Evolutionary conservation across 2,888 invertebrate genomes (phyloP), one percentile per base, ranked within the genome.

Genomic region (Pterobdella sp.): DNA sequence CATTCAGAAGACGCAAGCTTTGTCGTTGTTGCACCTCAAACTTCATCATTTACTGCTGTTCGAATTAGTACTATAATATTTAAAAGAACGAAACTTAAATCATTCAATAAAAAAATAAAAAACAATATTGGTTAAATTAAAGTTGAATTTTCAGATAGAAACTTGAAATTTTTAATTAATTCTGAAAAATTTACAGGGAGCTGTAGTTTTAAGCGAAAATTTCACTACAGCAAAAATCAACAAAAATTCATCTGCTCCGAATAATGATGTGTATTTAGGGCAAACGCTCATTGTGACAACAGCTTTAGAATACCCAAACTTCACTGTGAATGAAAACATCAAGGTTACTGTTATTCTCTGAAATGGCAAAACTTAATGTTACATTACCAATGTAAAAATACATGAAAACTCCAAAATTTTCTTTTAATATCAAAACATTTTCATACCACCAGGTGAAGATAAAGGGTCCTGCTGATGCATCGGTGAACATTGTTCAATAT

Each of bases 171-270:
- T 29, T n/a, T 4, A 64, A 64, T 4, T 14, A 31, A 4, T 29
- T 14, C 29, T 29, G 31, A 64, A 4, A 14, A 0, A 22, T 22
- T 35, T 22, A 42, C 70, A 73, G 73, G 60, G 60, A 37, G 69
- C 69, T 31, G 35, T 72, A 3, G 1, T 42, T 2, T 73, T 74
- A 4, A 34, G 34, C 14, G 70, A 73, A 35, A 65, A n/a, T 26
- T 75, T 73, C 63, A 68, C 64, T 31, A 72, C 77, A n/a, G 71
- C 79, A 18, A 71, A 76, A 7, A 76, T 79, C 7, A 76, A 75
- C 26, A 66, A 70, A n/a, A 74, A 74, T 26, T 68, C 70, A 29
- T 71, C 73, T 7, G 65, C 52, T n/a, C 36, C 63, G 14, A 68
- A 56, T 26, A 66, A 29, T 32, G 35, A 56, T 4, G 32, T 72